phyloP scores from a whole-genome alignment of 2,888 invertebrate genomes.

The Netelia melanura region DNA sequence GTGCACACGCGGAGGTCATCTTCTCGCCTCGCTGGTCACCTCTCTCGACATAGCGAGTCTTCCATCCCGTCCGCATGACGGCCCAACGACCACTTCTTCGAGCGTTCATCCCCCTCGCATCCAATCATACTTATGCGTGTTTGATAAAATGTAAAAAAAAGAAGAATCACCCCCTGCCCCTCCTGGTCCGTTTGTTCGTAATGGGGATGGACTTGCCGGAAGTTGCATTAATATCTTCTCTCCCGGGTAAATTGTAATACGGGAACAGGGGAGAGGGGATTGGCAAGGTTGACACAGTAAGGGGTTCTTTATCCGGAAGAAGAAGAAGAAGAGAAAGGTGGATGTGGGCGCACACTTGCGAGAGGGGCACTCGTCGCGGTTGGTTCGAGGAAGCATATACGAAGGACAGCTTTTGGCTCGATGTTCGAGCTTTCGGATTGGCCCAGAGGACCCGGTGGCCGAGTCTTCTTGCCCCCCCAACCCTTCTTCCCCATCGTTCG shows the following conservation, averaged over 20 bases:
- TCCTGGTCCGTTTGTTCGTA: slow-evolving; percentile 13
- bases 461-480: slow-evolving; percentile 58
- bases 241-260: slow-evolving; percentile 43
- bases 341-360: slow-evolving; percentile 15
- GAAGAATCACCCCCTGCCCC: background rate
- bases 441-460: slow-evolving; percentile 50
- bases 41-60: slow-evolving; percentile 41
- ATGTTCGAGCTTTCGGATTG: slow-evolving; percentile 57
- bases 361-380: slow-evolving; percentile 27
- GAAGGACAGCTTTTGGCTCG: slow-evolving; percentile 63
- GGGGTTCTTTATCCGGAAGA: slow-evolving; percentile 38
- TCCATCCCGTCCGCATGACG: slow-evolving; percentile 26
- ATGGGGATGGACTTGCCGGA: slow-evolving; percentile 29
- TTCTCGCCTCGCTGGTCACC: slow-evolving; percentile 67
- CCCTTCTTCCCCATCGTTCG: slow-evolving; percentile 57
- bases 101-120: slow-evolving; percentile 2
- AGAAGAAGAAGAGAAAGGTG: slow-evolving; percentile 14
- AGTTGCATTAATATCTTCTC: slow-evolving; percentile 55
- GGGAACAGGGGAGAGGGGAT: background rate
- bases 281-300: slow-evolving; percentile 48
- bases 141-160: slow-evolving; percentile 24
- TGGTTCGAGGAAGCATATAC: slow-evolving; percentile 41
- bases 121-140: slow-evolving; percentile 45
- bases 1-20: slow-evolving; percentile 62
- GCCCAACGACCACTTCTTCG: slow-evolving; percentile 23